These are phyloP conservation scores for Delia radicum DNA, from an alignment of 1,140 invertebrate genomes.

Conservation along the genomic window DNA sequence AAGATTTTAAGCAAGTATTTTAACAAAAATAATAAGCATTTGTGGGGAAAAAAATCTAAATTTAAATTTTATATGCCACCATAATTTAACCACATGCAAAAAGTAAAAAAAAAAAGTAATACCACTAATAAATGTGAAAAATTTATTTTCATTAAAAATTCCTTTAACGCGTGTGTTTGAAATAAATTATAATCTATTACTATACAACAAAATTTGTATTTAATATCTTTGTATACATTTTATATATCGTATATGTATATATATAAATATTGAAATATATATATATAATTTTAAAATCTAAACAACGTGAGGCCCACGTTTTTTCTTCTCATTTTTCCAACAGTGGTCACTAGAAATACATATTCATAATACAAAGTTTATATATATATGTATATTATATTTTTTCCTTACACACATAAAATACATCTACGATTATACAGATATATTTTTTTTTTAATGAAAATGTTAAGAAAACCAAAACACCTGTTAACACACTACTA, in stretches of 20 bases:
- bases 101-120: too few species aligned
- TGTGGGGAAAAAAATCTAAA: too few species aligned
- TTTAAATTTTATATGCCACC: too few species aligned
- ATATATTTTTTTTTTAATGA: background rate
- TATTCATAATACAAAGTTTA: background rate
- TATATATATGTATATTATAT: background rate
- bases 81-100: too few species aligned
- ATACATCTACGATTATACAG: too few species aligned
- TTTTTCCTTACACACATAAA: background rate
- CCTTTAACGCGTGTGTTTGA: conserved; percentile 10
- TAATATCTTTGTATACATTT: background rate
- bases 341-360: background rate
- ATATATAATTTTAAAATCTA: background rate
- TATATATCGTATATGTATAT: background rate
- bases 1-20: too few species aligned
- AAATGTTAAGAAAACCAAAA: background rate
- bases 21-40: too few species aligned
- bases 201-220: background rate
- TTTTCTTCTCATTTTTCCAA: background rate
- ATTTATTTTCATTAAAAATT: conserved; percentile 10
- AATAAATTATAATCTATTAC: conserved; percentile 11
- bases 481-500: background rate
- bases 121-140: background rate
- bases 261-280: background rate
- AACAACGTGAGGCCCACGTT: background rate